Conservation (phyloP, 2,797 vertebrate species). For the Gephyroberyx darwinii region DNA sequence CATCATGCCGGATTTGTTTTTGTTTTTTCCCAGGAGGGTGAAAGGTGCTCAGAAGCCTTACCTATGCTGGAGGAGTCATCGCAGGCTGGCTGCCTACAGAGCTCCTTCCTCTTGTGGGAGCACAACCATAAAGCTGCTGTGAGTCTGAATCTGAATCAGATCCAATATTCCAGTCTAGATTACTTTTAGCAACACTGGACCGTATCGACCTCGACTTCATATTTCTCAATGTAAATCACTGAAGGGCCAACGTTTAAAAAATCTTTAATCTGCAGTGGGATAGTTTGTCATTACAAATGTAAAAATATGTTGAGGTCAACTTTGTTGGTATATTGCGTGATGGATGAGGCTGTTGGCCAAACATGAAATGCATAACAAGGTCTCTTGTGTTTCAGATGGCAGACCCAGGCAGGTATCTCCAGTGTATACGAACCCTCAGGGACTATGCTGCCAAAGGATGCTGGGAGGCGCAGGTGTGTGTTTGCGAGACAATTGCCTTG, state of each 20-base stretch:
- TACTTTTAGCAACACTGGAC: neutral
- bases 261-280: neutral
- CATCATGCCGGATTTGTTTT: conserved; percentile 3
- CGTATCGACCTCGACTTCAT: neutral
- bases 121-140: conserved; percentile 86
- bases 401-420: conserved; percentile 93
- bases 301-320: neutral
- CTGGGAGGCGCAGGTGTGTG: conserved; percentile 95
- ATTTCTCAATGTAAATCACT: neutral
- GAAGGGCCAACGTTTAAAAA: neutral
- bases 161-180: neutral
- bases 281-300: neutral
- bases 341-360: neutral
- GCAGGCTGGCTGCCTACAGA: conserved; percentile 89
- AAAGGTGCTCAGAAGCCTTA: conserved; percentile 83
- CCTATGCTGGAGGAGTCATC: conserved; percentile 90
- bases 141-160: conserved; percentile 66
- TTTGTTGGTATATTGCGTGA: neutral
- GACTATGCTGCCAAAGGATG: conserved; percentile 94
- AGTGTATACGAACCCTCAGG: conserved; percentile 91
- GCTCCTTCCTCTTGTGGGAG: conserved; percentile 95
- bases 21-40: conserved; percentile 82
- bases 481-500: neutral
- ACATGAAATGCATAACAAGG: neutral
- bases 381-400: conserved; percentile 78